These are phyloP conservation scores for Tillus elongatus DNA, from an alignment of 2,888 invertebrate species.

Conservation along the genomic window DNA sequence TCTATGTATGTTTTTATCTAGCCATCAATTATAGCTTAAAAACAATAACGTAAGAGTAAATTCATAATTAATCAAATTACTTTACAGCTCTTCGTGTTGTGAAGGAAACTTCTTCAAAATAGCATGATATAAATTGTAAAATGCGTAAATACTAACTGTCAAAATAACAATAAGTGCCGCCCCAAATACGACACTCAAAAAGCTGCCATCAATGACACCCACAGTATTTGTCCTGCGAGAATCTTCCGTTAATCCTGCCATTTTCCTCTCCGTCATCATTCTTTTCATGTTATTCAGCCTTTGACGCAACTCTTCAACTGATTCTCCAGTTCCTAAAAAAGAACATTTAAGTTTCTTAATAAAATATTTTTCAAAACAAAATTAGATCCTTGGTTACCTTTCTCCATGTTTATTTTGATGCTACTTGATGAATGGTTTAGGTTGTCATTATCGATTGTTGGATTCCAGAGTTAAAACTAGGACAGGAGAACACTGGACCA, in stretches of 20 bases:
- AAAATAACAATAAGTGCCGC: conserved; percentile 68
- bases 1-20: too few species aligned
- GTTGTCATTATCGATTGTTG: conserved; percentile 25
- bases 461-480: too few species aligned
- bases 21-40: too few species aligned
- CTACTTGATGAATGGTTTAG: conserved; percentile 11
- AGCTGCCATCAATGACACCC: conserved; percentile 73
- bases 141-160: conserved; percentile 75
- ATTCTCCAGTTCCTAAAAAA: conserved; percentile 46
- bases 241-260: conserved; percentile 43
- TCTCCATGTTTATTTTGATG: conserved; percentile 21
- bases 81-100: conserved; percentile 69
- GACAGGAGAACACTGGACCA: conserved; percentile 27
- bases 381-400: too few species aligned
- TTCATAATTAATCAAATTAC: too few species aligned
- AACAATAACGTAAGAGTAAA: too few species aligned
- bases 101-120: conserved; percentile 77
- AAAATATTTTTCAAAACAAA: too few species aligned
- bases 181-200: conserved; percentile 74
- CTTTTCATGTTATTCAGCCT: conserved; percentile 71
- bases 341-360: too few species aligned
- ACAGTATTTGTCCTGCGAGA: conserved; percentile 29
- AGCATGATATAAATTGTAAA: conserved; percentile 72
- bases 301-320: conserved; percentile 72
- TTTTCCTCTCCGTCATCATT: conserved; percentile 66